Evolutionary conservation across 2,113 vertebrate species (phyloP).

Genomic region (Cephalopterus ornatus): DNA sequence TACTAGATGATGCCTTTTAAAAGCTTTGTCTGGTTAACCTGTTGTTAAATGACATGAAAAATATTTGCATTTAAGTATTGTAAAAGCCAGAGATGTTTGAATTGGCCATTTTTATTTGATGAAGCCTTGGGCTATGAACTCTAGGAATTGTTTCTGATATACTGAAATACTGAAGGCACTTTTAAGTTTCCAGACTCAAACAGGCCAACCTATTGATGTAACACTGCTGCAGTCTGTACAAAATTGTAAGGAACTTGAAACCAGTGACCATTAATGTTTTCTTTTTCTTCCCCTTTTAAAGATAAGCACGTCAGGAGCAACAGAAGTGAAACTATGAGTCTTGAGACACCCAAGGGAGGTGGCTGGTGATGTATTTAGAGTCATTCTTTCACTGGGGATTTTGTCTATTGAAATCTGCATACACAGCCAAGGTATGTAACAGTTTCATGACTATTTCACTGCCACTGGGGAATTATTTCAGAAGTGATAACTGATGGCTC

Average conservation of each 20-base stretch:
- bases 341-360: background rate
- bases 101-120: background rate
- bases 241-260: background rate
- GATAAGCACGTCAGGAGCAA: slow-evolving; percentile 4
- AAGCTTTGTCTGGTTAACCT: background rate
- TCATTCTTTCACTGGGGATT: background rate
- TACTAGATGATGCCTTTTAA: background rate
- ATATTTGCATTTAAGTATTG: background rate
- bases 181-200: background rate
- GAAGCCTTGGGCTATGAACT: background rate
- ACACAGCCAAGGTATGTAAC: background rate
- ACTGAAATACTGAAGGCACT: background rate
- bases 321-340: slow-evolving; percentile 45
- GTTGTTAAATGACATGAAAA: background rate
- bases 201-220: background rate
- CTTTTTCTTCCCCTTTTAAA: slow-evolving; percentile 4
- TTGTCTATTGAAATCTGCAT: background rate
- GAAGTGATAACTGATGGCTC: background rate
- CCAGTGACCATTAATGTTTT: background rate
- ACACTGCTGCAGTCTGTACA: background rate
- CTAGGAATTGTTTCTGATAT: background rate
- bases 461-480: slow-evolving; percentile 5
- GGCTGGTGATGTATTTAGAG: background rate
- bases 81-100: background rate
- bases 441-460: background rate